phyloP scores from a whole-genome alignment of 1,140 invertebrate genomes.

The Akabosia matsudoensis region DNA sequence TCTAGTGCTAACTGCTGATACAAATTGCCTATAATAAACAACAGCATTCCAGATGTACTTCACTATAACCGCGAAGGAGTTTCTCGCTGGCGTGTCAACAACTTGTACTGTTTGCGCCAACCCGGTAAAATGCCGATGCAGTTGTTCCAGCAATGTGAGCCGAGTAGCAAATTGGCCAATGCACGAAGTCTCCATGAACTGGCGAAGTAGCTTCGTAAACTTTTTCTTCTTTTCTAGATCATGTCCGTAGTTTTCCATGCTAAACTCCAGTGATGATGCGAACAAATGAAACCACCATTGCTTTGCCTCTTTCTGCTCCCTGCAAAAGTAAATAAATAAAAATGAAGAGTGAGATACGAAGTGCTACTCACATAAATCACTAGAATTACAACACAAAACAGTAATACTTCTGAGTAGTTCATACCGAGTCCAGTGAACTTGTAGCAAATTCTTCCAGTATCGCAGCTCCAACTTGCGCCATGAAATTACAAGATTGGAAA shows the following conservation, averaged over 20 bases:
- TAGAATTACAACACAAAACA: too few species aligned
- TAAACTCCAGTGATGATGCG: constrained; percentile 60
- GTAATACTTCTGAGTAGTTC: not conserved
- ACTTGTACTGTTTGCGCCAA: not conserved
- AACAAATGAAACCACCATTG: constrained; percentile 92
- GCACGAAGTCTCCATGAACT: constrained; percentile 79
- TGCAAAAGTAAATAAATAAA: too few species aligned
- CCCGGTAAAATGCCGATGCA: constrained; percentile 67
- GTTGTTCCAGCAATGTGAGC: constrained; percentile 71
- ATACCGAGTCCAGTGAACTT: constrained; percentile 54
- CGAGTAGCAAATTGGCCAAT: constrained; percentile 78
- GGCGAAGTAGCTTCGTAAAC: constrained; percentile 58
- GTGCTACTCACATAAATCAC: too few species aligned
- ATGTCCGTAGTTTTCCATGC: constrained; percentile 55
- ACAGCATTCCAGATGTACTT: constrained; percentile 79
- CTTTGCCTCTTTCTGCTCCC: constrained; percentile 61
- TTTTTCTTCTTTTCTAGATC: constrained; percentile 25
- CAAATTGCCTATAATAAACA: constrained; percentile 80
- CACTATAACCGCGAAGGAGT: constrained; percentile 52
- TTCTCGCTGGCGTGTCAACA: not conserved
- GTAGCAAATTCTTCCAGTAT: constrained; percentile 75
- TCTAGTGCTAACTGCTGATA: constrained; percentile 59
- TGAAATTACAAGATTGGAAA: constrained; percentile 77
- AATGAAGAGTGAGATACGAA: too few species aligned
- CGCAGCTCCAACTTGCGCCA: constrained; percentile 90